A percentile compares a stretch with the other conserved stretches of the same genome.
Evolutionary conservation across 1,140 invertebrate species (phyloP).

Genomic region (Drosophila rhopaloa): DNA sequence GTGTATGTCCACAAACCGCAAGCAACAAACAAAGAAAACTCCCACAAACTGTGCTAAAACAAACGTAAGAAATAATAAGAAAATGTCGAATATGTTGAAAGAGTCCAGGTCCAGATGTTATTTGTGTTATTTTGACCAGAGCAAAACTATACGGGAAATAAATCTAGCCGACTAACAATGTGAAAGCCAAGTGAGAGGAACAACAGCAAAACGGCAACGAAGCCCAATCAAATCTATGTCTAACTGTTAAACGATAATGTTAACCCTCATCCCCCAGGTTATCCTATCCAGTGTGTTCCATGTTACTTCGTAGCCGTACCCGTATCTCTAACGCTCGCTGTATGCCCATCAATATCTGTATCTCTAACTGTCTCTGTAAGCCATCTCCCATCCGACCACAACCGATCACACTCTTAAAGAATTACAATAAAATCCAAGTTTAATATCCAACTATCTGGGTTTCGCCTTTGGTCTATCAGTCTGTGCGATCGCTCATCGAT

Average conservation of each 20-base stretch:
- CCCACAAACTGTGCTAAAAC: slow-evolving; percentile 78
- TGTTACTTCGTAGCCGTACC: slow-evolving; percentile 14
- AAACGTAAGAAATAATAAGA: slow-evolving; percentile 40
- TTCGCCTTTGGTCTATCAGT: slow-evolving; percentile 7
- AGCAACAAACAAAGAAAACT: slow-evolving; percentile 60
- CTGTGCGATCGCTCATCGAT: slow-evolving; percentile 7
- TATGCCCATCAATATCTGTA: slow-evolving; percentile 33
- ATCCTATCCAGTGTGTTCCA: slow-evolving; percentile 24
- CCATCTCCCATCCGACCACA: slow-evolving; percentile 43
- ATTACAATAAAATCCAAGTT: slow-evolving; percentile 48
- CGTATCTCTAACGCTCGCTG: slow-evolving; percentile 31
- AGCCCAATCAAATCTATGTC: slow-evolving; percentile 23
- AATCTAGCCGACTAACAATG: slow-evolving; percentile 37
- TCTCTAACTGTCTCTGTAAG: slow-evolving; percentile 48
- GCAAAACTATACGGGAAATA: slow-evolving; percentile 78
- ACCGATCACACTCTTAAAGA: slow-evolving; percentile 48
- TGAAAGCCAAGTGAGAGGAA: slow-evolving; percentile 33
- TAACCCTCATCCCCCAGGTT: slow-evolving; percentile 21
- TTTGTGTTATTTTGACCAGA: slow-evolving; percentile 78
- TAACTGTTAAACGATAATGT: slow-evolving; percentile 21
- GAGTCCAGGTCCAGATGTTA: slow-evolving; percentile 64
- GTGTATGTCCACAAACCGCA: slow-evolving; percentile 22
- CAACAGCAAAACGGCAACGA: slow-evolving; percentile 18
- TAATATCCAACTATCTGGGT: slow-evolving; percentile 27
- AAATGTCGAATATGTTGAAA: slow-evolving; percentile 38